Evolutionary conservation across 37 sponge, comb jelly and placozoan species (phyloP).

Genomic region (Mnemiopsis leidyi): DNA sequence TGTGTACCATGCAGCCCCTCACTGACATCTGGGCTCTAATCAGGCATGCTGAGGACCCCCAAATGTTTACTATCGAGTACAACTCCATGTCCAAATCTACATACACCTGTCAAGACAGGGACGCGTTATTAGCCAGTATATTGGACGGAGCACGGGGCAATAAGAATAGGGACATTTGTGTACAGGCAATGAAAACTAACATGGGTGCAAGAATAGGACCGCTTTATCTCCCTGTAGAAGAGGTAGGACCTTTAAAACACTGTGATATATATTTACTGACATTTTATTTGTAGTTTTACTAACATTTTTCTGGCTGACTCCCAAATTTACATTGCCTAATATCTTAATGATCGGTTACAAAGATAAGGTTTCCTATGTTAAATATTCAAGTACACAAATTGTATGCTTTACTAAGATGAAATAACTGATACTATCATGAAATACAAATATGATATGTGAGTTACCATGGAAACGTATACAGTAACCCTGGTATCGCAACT

Average conservation of each 20-base stretch:
- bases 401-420: no score
- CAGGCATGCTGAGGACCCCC: slow-evolving; percentile 89
- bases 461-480: neutral
- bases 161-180: slow-evolving; percentile 95
- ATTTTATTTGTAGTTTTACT: no score
- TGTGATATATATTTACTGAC: no score
- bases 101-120: slow-evolving; percentile 91
- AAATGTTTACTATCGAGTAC: slow-evolving; percentile 93
- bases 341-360: no score
- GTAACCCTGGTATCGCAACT: no score
- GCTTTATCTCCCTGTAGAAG: slow-evolving; percentile 59
- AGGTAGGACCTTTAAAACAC: no score
- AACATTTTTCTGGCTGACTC: no score
- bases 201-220: slow-evolving; percentile 88
- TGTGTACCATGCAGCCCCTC: slow-evolving; percentile 84
- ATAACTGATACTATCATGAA: no score
- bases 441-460: no score
- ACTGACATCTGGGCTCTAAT: slow-evolving; percentile 83
- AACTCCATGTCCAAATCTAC: slow-evolving; percentile 70
- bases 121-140: slow-evolving; percentile 92
- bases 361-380: no score
- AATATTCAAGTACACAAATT: no score
- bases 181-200: slow-evolving; percentile 85
- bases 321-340: no score
- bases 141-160: slow-evolving; percentile 96